Base-by-base conservation (phyloP, 2,113 vertebrate species). In the Blennius ocellaris region DNA sequence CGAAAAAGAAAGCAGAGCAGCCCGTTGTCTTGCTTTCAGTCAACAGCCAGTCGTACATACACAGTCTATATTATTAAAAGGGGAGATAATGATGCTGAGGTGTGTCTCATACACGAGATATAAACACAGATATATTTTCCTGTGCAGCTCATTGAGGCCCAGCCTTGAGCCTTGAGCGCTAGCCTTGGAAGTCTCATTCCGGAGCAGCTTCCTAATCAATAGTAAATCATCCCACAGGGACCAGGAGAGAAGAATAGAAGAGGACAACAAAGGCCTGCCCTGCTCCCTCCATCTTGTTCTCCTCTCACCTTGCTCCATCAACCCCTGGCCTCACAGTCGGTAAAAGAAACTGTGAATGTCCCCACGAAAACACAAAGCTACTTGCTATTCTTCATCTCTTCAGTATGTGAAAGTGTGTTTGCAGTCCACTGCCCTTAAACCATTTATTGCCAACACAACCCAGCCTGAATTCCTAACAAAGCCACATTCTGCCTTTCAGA, bases 151-250 rank as follows among this genome's bases (percentile, higher is more conserved):
- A 30, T 49, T 60, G 72, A 50, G 63, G 16, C 53, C 44, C 74
- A 85, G 72, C 90, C 87, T 90, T 89, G 80, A 85, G 72, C 90
- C 87, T 90, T 89, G 80, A 86, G 82, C 61, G 15, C 67, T 67
- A 71, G 84, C 84, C 81, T 80, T 67, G 60, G 59, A 70, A 69
- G 81, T 56, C 64, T 49, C 58, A n/a, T 50, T 66, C 21, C 59
- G 50, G 45, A 70, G 54, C 67, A 73, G 69, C 57, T 40, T 56
- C 62, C 62, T 60, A 82, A 93, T 93, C 88, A 80, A 93, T 90
- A 90, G 68, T 69, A 73, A 86, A 91, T 87, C 90, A 92, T 51
- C 58, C 73, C 62, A 54, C 45, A 43, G 54, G 51, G 56, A 41
- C 77, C 56, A 78, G 79, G 59, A 66, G 67, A 54, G 67, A 54